Conservation (phyloP, 2,113 vertebrate genomes). For the Bufo bufo region DNA sequence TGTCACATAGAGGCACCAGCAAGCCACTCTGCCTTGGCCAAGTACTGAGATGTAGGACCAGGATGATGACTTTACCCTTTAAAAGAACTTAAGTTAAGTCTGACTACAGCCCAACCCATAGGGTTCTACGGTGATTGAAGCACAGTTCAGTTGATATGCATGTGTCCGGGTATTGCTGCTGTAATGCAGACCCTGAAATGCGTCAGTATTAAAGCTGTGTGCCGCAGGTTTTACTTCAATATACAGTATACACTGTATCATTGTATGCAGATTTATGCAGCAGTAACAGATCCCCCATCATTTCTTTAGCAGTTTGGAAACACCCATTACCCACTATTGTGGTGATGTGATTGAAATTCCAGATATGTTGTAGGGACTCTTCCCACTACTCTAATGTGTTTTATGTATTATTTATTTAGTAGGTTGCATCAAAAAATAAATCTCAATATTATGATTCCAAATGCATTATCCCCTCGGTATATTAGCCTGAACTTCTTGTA, state of each 20-base stretch:
- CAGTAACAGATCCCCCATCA: neutral
- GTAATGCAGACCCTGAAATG: neutral
- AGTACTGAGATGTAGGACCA: neutral
- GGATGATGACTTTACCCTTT: neutral
- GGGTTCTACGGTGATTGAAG: no score
- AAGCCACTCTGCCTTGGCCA: no score
- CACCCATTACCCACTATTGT: neutral
- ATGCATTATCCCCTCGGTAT: conserved; percentile 36
- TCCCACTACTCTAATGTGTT: conserved; percentile 17
- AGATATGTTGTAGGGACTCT: neutral
- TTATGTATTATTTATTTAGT: conserved; percentile 53
- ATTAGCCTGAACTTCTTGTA: conserved; percentile 51
- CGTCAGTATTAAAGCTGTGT: neutral
- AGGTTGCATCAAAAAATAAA: conserved; percentile 32
- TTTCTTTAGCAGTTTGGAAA: neutral
- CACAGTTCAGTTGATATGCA: no score
- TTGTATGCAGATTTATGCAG: neutral
- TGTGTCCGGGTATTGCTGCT: neutral
- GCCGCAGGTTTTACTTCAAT: neutral
- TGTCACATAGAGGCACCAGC: no score
- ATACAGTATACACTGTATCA: neutral
- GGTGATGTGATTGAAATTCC: conserved; percentile 2
- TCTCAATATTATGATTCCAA: conserved; percentile 51
- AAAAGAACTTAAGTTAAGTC: no score
- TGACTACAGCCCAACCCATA: no score